Evolutionary conservation across 2,888 invertebrate genomes (phyloP).

Genomic region (Petrolisthes manimaculis): DNA sequence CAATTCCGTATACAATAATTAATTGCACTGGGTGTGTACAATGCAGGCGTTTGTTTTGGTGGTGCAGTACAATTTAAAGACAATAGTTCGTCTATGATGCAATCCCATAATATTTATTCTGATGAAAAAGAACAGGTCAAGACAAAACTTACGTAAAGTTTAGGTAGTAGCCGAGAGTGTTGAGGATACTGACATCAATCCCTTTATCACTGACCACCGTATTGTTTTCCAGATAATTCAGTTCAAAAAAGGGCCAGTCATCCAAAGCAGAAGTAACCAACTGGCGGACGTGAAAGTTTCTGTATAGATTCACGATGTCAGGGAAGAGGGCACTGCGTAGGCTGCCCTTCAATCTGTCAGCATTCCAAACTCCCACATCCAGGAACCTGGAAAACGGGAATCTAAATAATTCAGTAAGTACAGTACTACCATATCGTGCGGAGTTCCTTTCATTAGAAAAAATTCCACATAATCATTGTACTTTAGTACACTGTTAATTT

Average conservation of each 20-base stretch:
- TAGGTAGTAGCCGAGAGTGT: conserved; percentile 5
- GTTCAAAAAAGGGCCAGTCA: conserved; percentile 51
- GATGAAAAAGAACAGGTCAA: too few species aligned
- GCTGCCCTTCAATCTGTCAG: not conserved
- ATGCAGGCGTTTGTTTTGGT: too few species aligned
- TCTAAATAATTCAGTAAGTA: too few species aligned
- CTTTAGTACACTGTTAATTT: too few species aligned
- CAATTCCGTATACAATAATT: too few species aligned
- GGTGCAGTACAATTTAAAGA: too few species aligned
- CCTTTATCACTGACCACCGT: conserved; percentile 18
- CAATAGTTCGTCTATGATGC: too few species aligned
- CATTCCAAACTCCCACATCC: not conserved
- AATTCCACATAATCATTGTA: too few species aligned
- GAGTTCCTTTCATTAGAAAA: too few species aligned
- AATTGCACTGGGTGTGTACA: too few species aligned
- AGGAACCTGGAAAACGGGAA: not conserved
- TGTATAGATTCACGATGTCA: not conserved
- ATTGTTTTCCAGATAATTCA: not conserved
- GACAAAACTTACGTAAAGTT: not conserved
- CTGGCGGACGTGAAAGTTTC: not conserved
- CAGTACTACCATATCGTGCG: too few species aligned
- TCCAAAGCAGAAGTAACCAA: conserved; percentile 23
- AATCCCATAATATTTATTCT: too few species aligned
- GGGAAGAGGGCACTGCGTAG: not conserved
- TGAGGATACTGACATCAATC: conserved; percentile 34